phyloP scores from a whole-genome alignment of 2,797 vertebrate genomes.

The Falco naumanni region DNA sequence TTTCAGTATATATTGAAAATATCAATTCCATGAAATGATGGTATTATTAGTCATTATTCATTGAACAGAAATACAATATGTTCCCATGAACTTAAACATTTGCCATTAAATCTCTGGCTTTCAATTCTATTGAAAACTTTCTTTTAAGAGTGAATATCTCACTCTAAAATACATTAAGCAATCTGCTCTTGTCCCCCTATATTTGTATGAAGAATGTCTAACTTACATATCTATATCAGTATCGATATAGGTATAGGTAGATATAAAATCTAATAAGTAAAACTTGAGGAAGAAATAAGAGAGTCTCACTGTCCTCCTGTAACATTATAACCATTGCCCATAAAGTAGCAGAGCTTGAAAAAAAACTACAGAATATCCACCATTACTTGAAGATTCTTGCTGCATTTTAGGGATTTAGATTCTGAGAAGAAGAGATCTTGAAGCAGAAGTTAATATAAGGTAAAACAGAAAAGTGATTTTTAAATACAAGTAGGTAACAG shows the following conservation, averaged over 20 bases:
- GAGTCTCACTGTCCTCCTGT: neutral
- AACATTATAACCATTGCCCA: neutral
- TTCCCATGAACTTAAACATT: neutral
- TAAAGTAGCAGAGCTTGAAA: neutral
- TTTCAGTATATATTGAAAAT: constrained; percentile 34
- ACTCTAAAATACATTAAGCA: neutral
- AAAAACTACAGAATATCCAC: neutral
- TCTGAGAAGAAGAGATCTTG: neutral
- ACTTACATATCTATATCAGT: neutral
- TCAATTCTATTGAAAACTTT: constrained; percentile 15
- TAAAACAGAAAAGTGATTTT: constrained; percentile 2
- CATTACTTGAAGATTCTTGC: neutral
- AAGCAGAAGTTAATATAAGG: neutral
- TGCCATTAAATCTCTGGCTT: constrained; percentile 6
- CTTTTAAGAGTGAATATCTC: constrained; percentile 9
- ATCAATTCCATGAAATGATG: neutral
- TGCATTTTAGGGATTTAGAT: neutral
- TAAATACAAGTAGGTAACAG: neutral
- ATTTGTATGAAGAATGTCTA: constrained; percentile 7
- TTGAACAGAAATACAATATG: neutral
- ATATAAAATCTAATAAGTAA: neutral
- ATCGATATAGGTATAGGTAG: no score
- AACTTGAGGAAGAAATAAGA: neutral
- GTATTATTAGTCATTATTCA: constrained; percentile 21
- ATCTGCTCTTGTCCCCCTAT: neutral